These are phyloP conservation scores for Cettia cetti DNA, from an alignment of 2,113 vertebrate species.

Conservation along the genomic window DNA sequence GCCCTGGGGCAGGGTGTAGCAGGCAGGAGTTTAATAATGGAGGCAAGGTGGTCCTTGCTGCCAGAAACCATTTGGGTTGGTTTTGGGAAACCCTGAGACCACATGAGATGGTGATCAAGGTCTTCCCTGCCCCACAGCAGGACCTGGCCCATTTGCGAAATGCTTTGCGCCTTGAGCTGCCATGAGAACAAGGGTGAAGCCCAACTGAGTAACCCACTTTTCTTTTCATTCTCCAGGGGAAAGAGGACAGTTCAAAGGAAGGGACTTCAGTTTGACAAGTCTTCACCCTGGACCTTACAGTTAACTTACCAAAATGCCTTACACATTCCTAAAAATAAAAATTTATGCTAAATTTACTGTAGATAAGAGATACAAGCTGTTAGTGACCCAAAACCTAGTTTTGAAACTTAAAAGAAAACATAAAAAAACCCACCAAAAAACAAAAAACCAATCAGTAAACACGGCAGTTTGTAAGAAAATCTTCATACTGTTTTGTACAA, in stretches of 20 bases:
- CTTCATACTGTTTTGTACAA: conserved; percentile 56
- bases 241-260: conserved; percentile 65
- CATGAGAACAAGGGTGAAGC: background rate
- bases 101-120: rapidly evolving
- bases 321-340: conserved; percentile 78
- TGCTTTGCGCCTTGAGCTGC: background rate
- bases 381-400: conserved; percentile 54
- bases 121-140: background rate
- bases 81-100: background rate
- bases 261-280: conserved; percentile 78
- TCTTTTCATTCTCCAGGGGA: conserved; percentile 60
- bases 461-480: conserved; percentile 53
- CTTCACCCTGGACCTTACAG: conserved; percentile 42
- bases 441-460: background rate
- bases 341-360: conserved; percentile 64
- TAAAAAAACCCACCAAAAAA: background rate
- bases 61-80: background rate
- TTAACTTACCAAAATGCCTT: conserved; percentile 81
- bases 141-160: background rate
- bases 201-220: background rate
- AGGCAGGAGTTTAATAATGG: background rate
- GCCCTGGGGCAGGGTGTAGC: rapidly evolving
- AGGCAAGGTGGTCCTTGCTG: background rate
- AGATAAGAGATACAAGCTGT: conserved; percentile 67
- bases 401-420: conserved; percentile 5